Evolutionary conservation across 2,113 vertebrate genomes (phyloP).

Genomic region (Menura novaehollandiae): DNA sequence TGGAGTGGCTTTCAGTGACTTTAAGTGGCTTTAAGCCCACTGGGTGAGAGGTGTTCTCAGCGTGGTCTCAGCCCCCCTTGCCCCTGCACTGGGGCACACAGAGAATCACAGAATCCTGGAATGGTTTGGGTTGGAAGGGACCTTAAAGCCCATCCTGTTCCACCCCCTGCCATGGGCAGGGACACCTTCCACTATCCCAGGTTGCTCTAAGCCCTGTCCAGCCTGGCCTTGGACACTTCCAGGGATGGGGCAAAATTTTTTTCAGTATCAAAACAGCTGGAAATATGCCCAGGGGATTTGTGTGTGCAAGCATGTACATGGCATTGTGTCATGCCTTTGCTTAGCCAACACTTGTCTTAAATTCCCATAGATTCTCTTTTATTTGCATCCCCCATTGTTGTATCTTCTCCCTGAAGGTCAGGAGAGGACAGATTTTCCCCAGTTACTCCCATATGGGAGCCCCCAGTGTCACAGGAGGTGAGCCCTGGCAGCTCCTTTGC

Average conservation of each 20-base stretch:
- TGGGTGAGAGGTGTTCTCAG: not conserved
- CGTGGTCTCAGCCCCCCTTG: not conserved
- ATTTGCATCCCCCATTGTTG: not conserved
- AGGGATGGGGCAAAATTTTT: not conserved
- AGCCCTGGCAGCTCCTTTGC: not conserved
- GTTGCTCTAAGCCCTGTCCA: not conserved
- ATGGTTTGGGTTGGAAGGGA: not conserved
- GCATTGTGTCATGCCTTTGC: not conserved
- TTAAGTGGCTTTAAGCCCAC: not conserved
- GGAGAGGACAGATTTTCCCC: not conserved
- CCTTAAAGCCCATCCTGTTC: not conserved
- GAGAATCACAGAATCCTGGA: not conserved
- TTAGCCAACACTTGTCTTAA: not conserved
- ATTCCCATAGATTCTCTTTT: not conserved
- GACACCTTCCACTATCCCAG: not conserved
- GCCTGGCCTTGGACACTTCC: not conserved
- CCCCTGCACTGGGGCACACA: not conserved
- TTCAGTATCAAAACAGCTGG: not conserved
- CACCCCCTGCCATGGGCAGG: not conserved
- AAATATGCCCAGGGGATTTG: not conserved
- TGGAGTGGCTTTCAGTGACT: not conserved
- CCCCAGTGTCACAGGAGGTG: accelerated
- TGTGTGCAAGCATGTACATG: accelerated
- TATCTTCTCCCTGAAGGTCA: not conserved
- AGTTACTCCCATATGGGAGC: not conserved